Conservation (phyloP, 1,140 invertebrate species). For the Octopus sinensis region DNA sequence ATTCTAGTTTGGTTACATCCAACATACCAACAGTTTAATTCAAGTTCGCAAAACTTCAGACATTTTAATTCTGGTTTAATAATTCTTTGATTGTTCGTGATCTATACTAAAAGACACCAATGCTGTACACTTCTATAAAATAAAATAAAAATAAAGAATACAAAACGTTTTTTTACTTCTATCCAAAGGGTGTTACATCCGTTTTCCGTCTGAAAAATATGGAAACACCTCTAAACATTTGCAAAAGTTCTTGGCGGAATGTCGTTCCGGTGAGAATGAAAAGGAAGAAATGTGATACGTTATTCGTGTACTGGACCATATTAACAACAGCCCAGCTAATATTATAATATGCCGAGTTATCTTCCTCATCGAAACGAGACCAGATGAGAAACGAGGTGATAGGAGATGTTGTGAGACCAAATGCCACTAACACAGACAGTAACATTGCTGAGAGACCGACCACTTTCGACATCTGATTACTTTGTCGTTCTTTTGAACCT, state of each 20-base stretch:
- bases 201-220: neutral
- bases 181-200: no score
- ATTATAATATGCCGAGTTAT: constrained; percentile 15
- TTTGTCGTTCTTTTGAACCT: neutral
- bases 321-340: constrained; percentile 46
- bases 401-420: constrained; percentile 42
- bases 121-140: neutral
- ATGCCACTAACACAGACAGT: constrained; percentile 40
- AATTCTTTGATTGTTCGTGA: no score
- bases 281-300: constrained; percentile 49
- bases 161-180: no score
- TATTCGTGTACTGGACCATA: constrained; percentile 48
- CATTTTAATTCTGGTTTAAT: no score
- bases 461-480: neutral
- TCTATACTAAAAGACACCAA: no score
- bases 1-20: no score
- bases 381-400: constrained; percentile 43
- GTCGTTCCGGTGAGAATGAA: constrained; percentile 46
- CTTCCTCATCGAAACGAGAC: constrained; percentile 26
- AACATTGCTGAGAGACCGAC: constrained; percentile 43
- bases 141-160: neutral
- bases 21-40: no score
- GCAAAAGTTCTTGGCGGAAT: constrained; percentile 38
- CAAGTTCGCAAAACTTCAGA: no score
- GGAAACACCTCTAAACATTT: constrained; percentile 19